Evolutionary conservation across 2,888 invertebrate species (phyloP), one percentile per base, ranked within the genome.

Genomic region (Poecilus cupreus): DNA sequence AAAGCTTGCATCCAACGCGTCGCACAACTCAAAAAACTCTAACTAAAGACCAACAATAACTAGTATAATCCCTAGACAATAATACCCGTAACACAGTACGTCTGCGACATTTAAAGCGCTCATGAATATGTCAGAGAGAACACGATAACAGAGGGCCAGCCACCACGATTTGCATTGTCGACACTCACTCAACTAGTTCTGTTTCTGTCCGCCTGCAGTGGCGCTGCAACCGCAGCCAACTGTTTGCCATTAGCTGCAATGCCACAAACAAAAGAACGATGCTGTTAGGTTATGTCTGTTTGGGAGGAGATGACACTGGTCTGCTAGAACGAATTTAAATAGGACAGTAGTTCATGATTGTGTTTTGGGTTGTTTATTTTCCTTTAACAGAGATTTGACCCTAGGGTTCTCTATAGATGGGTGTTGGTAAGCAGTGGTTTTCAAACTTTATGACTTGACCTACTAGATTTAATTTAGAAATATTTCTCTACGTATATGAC

Each of bases 241-340:
- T 68, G 64, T 68, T 68, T 68, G 39, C 64, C 37, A 68, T 68
- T 68, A 37, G 64, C 37, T 68, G 11, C 39, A 60, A n/a, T n/a
- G 24, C 32, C 11, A 32, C 60, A 68, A 32, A 68, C 64, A 68
- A 68, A 39, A 32, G 64, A 68, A 68, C 64, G 37, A 18, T 51
- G 51, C 3, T 10, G 51, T 13, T 51, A 18, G 43, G 43, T 13
- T 43, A 43, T 43, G 32, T 32, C 32, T 32, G 32, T 32, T 32
- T 32, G 32, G 32, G 16, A n/a, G 11, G 60, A 2, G 10, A 60
- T 60, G 60, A 32, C n/a, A 16, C 32, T 11, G 13, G 5, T 22
- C 8, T 1, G 32, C 32, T 32, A 32, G 60, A 60, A 60, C 32
- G 10, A 26, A 60, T 60, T 32, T 13, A 16, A 32, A 60, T 26